These are phyloP conservation scores for Cyclargus thomasi DNA, from an alignment of 1,140 invertebrate genomes.

Conservation along the genomic window DNA sequence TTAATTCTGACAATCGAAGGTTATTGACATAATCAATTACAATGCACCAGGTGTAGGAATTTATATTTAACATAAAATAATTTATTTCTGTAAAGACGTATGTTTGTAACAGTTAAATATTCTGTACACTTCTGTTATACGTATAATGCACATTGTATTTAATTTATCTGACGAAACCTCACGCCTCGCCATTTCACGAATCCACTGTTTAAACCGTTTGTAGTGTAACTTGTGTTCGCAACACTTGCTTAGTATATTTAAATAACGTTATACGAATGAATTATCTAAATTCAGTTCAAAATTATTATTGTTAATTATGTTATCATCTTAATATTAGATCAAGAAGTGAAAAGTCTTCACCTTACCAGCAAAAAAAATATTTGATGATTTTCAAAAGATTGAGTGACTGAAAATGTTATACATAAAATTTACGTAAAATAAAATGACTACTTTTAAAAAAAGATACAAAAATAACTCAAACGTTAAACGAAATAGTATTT, in stretches of 20 bases:
- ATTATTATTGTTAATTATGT: too few relatives aligned
- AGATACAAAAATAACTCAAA: too few relatives aligned
- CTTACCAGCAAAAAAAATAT: too few relatives aligned
- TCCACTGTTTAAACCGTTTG: constrained; percentile 12
- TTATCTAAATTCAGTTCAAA: background rate
- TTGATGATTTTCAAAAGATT: too few relatives aligned
- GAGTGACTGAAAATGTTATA: too few relatives aligned
- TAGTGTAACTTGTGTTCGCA: constrained; percentile 4
- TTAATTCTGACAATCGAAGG: background rate
- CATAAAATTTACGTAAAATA: too few relatives aligned
- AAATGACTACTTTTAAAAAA: too few relatives aligned
- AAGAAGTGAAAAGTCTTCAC: too few relatives aligned
- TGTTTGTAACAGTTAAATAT: background rate
- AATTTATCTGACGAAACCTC: constrained; percentile 16
- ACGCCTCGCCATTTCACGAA: constrained; percentile 30
- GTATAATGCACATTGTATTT: background rate
- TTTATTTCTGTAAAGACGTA: background rate
- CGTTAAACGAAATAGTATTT: too few relatives aligned
- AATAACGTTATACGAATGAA: background rate
- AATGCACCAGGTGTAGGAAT: background rate
- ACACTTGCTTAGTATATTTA: background rate
- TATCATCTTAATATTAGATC: too few relatives aligned
- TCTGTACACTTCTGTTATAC: background rate
- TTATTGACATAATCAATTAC: background rate
- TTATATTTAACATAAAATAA: background rate